A percentile compares a stretch with the other conserved stretches of the same genome.
These are phyloP conservation scores for Drosophila mauritiana DNA, from an alignment of 1,140 invertebrate species.

Conservation along the genomic window DNA sequence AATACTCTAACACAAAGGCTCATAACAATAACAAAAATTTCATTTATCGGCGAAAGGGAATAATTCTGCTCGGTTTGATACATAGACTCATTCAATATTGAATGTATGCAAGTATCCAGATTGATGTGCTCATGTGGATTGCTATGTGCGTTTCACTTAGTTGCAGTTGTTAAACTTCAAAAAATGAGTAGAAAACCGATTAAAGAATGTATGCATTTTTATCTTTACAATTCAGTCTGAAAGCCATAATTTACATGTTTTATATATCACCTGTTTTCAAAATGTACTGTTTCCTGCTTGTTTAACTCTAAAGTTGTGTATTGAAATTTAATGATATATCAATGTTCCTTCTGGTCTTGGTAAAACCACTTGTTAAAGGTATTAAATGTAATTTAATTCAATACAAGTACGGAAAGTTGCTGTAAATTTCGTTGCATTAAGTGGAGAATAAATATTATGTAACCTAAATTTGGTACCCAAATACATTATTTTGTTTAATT, in stretches of 20 bases:
- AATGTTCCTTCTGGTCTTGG: constrained; percentile 58
- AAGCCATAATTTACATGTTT: constrained; percentile 83
- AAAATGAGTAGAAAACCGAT: constrained; percentile 74
- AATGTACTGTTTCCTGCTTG: constrained; percentile 67
- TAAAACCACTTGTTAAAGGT: constrained; percentile 57
- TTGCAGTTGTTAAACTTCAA: constrained; percentile 67
- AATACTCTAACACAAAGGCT: constrained; percentile 47
- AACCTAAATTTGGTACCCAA: constrained; percentile 81
- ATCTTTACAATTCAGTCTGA: constrained; percentile 83
- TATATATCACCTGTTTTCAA: constrained; percentile 79
- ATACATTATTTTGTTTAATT: constrained; percentile 70
- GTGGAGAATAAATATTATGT: constrained; percentile 79
- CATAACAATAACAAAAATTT: constrained; percentile 58
- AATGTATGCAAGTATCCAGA: constrained; percentile 43
- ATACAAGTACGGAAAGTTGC: constrained; percentile 70
- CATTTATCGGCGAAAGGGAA: constrained; percentile 36
- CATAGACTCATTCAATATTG: constrained; percentile 36
- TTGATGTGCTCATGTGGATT: constrained; percentile 51
- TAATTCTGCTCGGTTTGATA: constrained; percentile 30
- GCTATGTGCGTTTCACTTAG: constrained; percentile 69
- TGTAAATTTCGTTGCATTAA: constrained; percentile 80
- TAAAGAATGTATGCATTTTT: constrained; percentile 78
- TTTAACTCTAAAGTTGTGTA: constrained; percentile 62
- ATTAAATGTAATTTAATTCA: constrained; percentile 56
- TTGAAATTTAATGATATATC: constrained; percentile 70